Percentiles rank a stretch among this genome's conserved stretches.
These are phyloP conservation scores for Margaritifera margaritifera DNA, from an alignment of 2,888 invertebrate species.

Conservation along the genomic window DNA sequence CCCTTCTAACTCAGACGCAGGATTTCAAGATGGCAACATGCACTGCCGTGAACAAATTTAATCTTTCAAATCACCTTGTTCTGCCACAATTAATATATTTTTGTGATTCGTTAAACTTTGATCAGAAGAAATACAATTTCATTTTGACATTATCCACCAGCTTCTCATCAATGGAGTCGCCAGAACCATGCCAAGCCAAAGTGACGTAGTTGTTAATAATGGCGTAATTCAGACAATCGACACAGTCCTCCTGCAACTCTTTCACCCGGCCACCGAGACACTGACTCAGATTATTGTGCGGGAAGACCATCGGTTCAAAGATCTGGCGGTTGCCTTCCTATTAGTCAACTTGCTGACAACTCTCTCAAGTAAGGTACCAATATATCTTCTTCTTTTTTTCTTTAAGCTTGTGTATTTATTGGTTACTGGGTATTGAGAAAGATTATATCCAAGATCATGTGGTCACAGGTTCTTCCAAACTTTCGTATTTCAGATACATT, in stretches of 20 bases:
- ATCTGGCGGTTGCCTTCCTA: constrained; percentile 18
- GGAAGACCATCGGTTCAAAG: constrained; percentile 23
- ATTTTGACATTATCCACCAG: not conserved
- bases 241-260: constrained; percentile 32
- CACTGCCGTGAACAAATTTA: too few relatives aligned
- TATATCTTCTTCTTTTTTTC: constrained; percentile 12
- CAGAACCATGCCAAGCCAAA: not conserved
- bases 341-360: constrained; percentile 12
- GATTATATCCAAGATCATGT: too few relatives aligned
- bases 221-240: constrained; percentile 48
- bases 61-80: too few relatives aligned
- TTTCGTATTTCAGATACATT: too few relatives aligned
- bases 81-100: too few relatives aligned
- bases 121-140: too few relatives aligned
- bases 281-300: not conserved
- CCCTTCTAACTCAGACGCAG: too few relatives aligned
- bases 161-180: constrained; percentile 7
- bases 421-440: not conserved
- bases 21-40: too few relatives aligned
- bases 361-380: constrained; percentile 20
- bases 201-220: constrained; percentile 40
- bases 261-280: not conserved
- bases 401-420: not conserved
- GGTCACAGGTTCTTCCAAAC: too few relatives aligned
- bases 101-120: too few relatives aligned